Base-by-base conservation (phyloP, 2,888 invertebrate genomes). In the Baccha elongata region DNA sequence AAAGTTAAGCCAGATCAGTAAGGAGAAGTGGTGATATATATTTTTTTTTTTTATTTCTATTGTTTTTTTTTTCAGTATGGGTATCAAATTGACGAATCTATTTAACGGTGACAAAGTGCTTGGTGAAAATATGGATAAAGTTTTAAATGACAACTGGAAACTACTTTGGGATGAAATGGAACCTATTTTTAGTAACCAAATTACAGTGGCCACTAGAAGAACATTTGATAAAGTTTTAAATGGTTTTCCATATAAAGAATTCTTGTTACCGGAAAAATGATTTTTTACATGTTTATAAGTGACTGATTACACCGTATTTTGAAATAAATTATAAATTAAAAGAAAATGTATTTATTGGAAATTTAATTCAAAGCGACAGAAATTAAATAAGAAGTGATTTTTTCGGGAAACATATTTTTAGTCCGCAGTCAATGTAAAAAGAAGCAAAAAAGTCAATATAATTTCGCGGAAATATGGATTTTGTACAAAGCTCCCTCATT, bases 141-240 rank as follows among this genome's bases (percentile, higher is more conserved):
- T 87, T 5, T 62, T 88, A 0, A 88, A 88, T 44, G 86, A 86
- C 11, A 85, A 88, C 35, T 88, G 87, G 87, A 35, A 75, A 2
- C 29, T 85, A 0, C 55, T 88, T 7, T 84, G 86, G n/a, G 64
- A 68, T 23, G 87, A 88, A 15, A 64, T 88, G 7, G 85, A 86
- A 35, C 88, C 88, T 0, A 69, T 68, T 26, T 76, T 88, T 15
- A 80, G 79, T 10, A 85, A 76, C 3, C 87, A 83, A 3, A 6
- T 58, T 3, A 78, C 84, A 6, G 8, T 13, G 4, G 68, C 52
- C 1, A 67, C 52, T 52, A 11, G n/a, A 0, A 44, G 62, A 13
- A 60, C 37, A 1, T 26, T 75, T 1, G 19, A 52, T n/a, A 35
- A 3, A 11, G 23, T 75, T 23, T 0, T 42, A 2, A 26, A 11